phyloP scores from a whole-genome alignment of 1,140 invertebrate species.

The Pomacea maculata region DNA sequence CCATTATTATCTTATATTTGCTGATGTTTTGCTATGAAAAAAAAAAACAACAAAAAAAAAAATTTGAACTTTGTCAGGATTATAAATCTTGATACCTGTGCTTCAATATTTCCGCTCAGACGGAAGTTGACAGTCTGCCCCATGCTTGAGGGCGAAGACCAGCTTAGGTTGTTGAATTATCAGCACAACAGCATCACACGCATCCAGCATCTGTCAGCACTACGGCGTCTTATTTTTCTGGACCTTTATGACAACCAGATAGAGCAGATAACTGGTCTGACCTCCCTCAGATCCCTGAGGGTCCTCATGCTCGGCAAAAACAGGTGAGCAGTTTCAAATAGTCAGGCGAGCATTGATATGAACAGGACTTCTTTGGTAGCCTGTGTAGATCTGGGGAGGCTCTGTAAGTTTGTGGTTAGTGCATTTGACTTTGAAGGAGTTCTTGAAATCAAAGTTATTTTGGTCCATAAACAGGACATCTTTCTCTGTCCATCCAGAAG shows the following conservation, averaged over 20 bases:
- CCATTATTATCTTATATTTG: too few relatives aligned
- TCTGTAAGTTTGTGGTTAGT: too few relatives aligned
- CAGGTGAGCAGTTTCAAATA: slow-evolving; percentile 65
- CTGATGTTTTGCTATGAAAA: too few relatives aligned
- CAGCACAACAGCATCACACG: slow-evolving; percentile 89
- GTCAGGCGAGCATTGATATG: background rate
- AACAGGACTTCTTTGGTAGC: too few relatives aligned
- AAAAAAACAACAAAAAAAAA: too few relatives aligned
- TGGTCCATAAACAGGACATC: too few relatives aligned
- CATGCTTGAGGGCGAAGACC: slow-evolving; percentile 80
- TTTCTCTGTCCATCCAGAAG: too few relatives aligned
- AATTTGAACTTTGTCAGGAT: too few relatives aligned
- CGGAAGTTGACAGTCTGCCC: slow-evolving; percentile 69
- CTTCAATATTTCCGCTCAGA: slow-evolving; percentile 31
- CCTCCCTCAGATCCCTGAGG: slow-evolving; percentile 78
- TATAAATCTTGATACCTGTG: too few relatives aligned
- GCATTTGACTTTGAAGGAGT: too few relatives aligned
- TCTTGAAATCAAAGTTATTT: too few relatives aligned
- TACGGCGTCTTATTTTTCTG: slow-evolving; percentile 86
- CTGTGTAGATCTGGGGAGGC: too few relatives aligned
- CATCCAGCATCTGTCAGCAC: slow-evolving; percentile 72
- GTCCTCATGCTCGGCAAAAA: slow-evolving; percentile 92
- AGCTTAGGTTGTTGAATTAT: slow-evolving; percentile 83
- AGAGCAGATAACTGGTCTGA: slow-evolving; percentile 81
- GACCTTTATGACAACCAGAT: slow-evolving; percentile 95